phyloP scores from a whole-genome alignment of 2,888 invertebrate species.

The Platypus cylindrus region DNA sequence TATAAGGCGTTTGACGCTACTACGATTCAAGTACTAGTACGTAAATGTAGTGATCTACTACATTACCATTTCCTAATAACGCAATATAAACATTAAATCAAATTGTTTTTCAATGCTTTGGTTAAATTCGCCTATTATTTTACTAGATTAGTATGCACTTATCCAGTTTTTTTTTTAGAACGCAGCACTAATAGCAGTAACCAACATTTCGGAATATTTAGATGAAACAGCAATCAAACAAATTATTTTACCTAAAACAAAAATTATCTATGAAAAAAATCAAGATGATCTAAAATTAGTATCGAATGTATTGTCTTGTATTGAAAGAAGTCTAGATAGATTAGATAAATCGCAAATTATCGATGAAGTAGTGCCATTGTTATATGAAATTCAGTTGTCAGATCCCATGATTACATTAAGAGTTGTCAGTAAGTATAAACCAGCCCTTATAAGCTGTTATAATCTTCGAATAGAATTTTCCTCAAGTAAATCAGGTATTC shows the following conservation, averaged over 20 bases:
- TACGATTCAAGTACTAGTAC: constrained; percentile 81
- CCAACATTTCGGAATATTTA: constrained; percentile 71
- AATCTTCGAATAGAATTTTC: too few species aligned
- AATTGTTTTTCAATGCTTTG: background rate
- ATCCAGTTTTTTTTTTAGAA: constrained; percentile 43
- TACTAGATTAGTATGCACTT: background rate
- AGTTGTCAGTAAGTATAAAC: constrained; percentile 87
- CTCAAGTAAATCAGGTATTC: too few species aligned
- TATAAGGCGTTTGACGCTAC: constrained; percentile 80
- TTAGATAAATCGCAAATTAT: constrained; percentile 79
- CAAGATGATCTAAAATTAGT: constrained; percentile 68
- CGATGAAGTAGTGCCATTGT: constrained; percentile 80
- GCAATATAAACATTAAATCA: too few species aligned
- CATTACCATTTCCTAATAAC: too few species aligned
- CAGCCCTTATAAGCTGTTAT: too few species aligned
- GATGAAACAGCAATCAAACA: constrained; percentile 69
- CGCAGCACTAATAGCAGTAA: constrained; percentile 77
- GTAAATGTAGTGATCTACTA: constrained; percentile 1
- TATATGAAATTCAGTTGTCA: constrained; percentile 72
- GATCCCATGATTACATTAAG: constrained; percentile 83
- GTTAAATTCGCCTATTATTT: background rate
- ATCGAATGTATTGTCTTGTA: constrained; percentile 63
- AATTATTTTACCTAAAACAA: constrained; percentile 74
- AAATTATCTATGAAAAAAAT: constrained; percentile 66
- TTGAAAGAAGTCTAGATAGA: constrained; percentile 69